phyloP scores from a whole-genome alignment of 2,888 invertebrate species.

The Orchestes rusci region DNA sequence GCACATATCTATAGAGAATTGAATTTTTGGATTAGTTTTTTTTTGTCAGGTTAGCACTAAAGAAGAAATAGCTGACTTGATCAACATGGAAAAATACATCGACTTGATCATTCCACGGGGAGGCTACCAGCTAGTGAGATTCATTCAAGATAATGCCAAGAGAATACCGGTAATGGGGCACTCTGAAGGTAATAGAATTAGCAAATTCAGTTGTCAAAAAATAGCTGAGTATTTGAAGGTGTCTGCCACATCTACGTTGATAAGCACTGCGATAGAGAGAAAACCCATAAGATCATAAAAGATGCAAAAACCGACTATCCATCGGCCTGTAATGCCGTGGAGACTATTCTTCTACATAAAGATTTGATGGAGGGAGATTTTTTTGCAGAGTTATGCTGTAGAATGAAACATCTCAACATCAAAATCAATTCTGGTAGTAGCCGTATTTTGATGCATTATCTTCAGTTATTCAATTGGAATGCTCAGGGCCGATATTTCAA shows the following conservation, averaged over 20 bases:
- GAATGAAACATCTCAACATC: slow-evolving; percentile 80
- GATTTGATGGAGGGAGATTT: slow-evolving; percentile 64
- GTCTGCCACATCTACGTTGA: slow-evolving; percentile 97
- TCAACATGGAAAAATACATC: slow-evolving; percentile 92
- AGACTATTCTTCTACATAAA: slow-evolving; percentile 89
- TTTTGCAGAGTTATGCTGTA: slow-evolving; percentile 84
- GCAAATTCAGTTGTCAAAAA: not conserved
- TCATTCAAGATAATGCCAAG: slow-evolving; percentile 80
- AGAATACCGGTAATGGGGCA: slow-evolving; percentile 97
- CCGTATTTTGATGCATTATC: not conserved
- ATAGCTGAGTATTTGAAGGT: slow-evolving; percentile 17
- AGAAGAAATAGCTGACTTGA: slow-evolving; percentile 92
- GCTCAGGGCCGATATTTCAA: too few relatives aligned
- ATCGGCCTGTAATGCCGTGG: slow-evolving; percentile 98
- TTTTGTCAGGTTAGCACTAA: slow-evolving; percentile 64
- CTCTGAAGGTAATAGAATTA: slow-evolving; percentile 68
- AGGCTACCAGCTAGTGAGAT: slow-evolving; percentile 84
- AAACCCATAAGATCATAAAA: slow-evolving; percentile 79
- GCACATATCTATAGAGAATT: slow-evolving; percentile 9
- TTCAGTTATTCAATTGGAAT: too few relatives aligned
- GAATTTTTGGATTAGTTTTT: not conserved
- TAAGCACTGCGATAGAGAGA: slow-evolving; percentile 75
- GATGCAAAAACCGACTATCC: slow-evolving; percentile 99
- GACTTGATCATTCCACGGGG: slow-evolving; percentile 97
- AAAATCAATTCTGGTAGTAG: slow-evolving; percentile 18